Evolutionary conservation across 1,140 invertebrate genomes (phyloP).

Genomic region (Belonocnema kinseyi): DNA sequence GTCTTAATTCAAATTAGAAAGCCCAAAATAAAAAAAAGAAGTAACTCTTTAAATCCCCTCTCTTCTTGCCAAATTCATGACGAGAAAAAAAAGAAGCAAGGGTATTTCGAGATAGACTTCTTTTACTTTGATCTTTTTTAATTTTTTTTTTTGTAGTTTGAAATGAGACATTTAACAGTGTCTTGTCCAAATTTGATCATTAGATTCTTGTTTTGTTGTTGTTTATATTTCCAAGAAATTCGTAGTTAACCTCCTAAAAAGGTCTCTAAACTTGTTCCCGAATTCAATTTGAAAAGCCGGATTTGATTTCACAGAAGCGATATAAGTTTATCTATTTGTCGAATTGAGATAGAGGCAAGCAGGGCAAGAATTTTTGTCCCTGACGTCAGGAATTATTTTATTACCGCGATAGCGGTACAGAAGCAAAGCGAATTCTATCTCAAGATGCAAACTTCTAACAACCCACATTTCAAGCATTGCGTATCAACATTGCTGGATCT

Average conservation of each 20-base stretch:
- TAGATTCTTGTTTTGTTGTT: too few species aligned
- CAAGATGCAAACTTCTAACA: constrained; percentile 11
- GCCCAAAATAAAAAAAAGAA: too few species aligned
- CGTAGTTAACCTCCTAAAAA: background rate
- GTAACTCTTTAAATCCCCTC: too few species aligned
- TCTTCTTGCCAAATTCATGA: too few species aligned
- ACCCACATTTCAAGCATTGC: constrained; percentile 27
- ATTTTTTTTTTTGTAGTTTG: too few species aligned
- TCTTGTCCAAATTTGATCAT: too few species aligned
- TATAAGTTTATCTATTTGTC: constrained; percentile 8
- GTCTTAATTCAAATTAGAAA: too few species aligned
- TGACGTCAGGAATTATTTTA: constrained; percentile 37
- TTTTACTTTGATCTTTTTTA: too few species aligned
- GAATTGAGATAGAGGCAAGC: constrained; percentile 4
- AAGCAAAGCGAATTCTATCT: constrained; percentile 51
- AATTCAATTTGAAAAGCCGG: background rate
- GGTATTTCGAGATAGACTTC: too few species aligned
- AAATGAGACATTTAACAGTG: too few species aligned
- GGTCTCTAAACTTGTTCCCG: background rate
- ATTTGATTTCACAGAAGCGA: background rate
- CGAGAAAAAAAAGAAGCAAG: too few species aligned
- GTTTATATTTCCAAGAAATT: too few species aligned
- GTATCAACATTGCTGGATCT: constrained; percentile 27
- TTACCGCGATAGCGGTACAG: constrained; percentile 54
- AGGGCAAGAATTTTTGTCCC: constrained; percentile 2